These are phyloP conservation scores for Nestor notabilis DNA, from an alignment of 2,113 vertebrate genomes.

Conservation along the genomic window DNA sequence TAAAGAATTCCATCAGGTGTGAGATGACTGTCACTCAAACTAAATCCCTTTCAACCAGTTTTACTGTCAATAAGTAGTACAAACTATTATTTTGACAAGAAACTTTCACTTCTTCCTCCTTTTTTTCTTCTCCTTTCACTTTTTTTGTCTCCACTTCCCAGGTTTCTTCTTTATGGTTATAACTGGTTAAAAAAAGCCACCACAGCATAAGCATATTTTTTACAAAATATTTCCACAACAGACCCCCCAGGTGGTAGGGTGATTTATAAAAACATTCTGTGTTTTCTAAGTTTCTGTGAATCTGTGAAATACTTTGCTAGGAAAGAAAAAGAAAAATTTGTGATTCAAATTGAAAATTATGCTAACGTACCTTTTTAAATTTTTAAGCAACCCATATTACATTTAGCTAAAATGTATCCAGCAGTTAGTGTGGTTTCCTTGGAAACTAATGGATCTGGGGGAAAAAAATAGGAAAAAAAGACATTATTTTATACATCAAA, in stretches of 20 bases:
- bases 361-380: background rate
- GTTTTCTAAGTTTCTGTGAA: background rate
- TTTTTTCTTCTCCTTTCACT: background rate
- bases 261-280: background rate
- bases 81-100: background rate
- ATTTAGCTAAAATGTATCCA: background rate
- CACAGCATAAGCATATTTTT: background rate
- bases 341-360: background rate
- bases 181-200: background rate
- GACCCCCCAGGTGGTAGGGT: fast-evolving
- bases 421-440: background rate
- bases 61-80: background rate
- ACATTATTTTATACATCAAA: background rate
- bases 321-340: background rate
- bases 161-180: background rate
- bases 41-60: background rate
- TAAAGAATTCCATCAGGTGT: background rate
- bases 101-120: fast-evolving
- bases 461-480: background rate
- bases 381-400: background rate
- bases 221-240: background rate
- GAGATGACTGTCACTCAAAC: background rate
- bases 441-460: background rate
- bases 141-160: fast-evolving
- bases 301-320: background rate